Base-by-base conservation (phyloP, 1,140 invertebrate species). In the Drosophila kohkoa region DNA sequence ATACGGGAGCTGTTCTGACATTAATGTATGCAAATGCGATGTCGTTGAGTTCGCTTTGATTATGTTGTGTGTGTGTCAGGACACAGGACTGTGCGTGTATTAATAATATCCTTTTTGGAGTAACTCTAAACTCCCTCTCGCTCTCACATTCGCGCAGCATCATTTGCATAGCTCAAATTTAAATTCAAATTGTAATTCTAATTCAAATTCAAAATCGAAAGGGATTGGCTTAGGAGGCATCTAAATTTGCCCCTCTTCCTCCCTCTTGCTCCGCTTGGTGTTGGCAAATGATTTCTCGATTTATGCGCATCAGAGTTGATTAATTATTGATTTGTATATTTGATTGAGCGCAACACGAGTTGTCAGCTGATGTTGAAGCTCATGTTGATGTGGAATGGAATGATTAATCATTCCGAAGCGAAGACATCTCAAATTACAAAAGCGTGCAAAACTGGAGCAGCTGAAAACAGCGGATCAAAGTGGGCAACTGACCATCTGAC, bases 241-340 rank as follows among this genome's bases (percentile, higher is more conserved):
- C 64, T 58, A 20, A 75, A 71, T 71, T 77, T 60, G 46, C 51
- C 58, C 8, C 30, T 35, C 25, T 32, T 3, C 11, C 58, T 13
- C 43, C 15, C 5, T 5, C 58, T 32, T 28, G 20, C 41, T 51
- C 45, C 58, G 20, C 28, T 51, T 6, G 6, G 30, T 45, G 72
- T 48, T 69, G 79, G 79, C 83, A 87, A 86, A 87, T 88, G 80
- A 83, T 88, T 89, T 88, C 70, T 74, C 30, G 62, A 77, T 77
- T 79, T 72, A 30, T 70, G 60, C 64, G 54, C 77, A 85, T 85
- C 68, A 73, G 60, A 28, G 79, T 82, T 88, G 85, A 89, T 89
- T 89, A 89, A 89, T 89, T 89, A 90, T 89, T 89, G 81, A 89
- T 89, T 89, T 69, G 62, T 49, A 80, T 65, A 75, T 82, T 87